Base-by-base conservation (phyloP, 2,888 invertebrate species). In the Eurytoma californica region DNA sequence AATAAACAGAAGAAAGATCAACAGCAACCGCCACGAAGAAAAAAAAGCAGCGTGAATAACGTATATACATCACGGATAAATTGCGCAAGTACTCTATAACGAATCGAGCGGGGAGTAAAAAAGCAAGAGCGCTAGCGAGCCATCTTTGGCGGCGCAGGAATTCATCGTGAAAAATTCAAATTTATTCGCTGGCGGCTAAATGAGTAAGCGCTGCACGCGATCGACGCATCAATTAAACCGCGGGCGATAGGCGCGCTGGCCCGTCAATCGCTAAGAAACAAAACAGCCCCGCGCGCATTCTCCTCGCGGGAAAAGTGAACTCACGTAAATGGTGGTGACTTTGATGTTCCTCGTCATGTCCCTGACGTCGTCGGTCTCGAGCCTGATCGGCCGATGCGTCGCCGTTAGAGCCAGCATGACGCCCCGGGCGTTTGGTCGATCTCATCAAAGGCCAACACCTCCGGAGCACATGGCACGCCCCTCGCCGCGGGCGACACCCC, bases 301-400 rank as follows among this genome's bases (percentile, higher is more conserved):
- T 53, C 61, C 16, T 60, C 30, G 60, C 24, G 30, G 30, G 9
- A 18, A 61, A 61, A 61, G n/a, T 14, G 28, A 61, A 90, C 90
- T 90, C 87, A 90, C 90, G 83, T 90, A 90, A 86, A 89, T 84
- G 80, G 89, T 88, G 16, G 89, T 88, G 84, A 90, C 88, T 84
- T 86, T 86, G 83, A 88, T 87, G 82, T 86, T 89, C 84, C 90
- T 88, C 83, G 88, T 86, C 87, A 90, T 89, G 84, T 90, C 89
- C 85, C 90, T 86, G 84, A 89, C 87, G 84, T 90, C 90, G 85
- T 90, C 89, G 81, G 88, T 86, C 83, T 89, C 89, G 81, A 86
- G 85, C 80, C 86, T 86, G 80, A 89, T 87, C 76, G 88, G 85
- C 83, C 85, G 86, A 82, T 89, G 88, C 83, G 87, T 85, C 84